Evolutionary conservation across 2,113 vertebrate species (phyloP).

Genomic region (Cryptomyrus ogoouensis): DNA sequence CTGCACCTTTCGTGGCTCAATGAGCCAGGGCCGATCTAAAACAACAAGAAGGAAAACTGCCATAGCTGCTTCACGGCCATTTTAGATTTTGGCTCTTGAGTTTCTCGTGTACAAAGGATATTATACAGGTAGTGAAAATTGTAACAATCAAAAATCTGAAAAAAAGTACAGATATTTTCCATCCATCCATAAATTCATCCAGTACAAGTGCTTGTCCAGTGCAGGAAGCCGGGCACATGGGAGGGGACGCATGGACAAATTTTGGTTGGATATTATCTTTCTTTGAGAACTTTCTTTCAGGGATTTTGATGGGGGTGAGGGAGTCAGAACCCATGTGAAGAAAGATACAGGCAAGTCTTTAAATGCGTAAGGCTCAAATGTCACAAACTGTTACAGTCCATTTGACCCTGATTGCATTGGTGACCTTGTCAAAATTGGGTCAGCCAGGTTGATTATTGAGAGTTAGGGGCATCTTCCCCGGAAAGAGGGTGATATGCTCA

Average conservation of each 20-base stretch:
- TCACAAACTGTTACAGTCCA: not conserved
- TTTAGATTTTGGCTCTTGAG: not conserved
- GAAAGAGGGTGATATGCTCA: not conserved
- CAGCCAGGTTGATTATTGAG: not conserved
- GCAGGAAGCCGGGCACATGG: not conserved
- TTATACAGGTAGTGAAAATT: not conserved
- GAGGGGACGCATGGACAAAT: not conserved
- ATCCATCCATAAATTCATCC: not conserved
- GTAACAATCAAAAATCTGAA: not conserved
- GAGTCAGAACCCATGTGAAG: not conserved
- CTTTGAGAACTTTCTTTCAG: not conserved
- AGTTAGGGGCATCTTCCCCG: not conserved
- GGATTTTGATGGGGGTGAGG: not conserved
- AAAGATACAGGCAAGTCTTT: not conserved
- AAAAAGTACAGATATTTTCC: not conserved
- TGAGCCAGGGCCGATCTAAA: conserved; percentile 93
- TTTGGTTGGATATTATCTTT: not conserved
- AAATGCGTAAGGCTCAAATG: not conserved
- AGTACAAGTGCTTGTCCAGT: not conserved
- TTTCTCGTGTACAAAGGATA: not conserved
- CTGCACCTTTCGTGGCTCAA: conserved; percentile 96
- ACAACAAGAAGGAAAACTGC: not conserved
- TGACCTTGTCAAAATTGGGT: not conserved
- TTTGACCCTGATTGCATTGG: not conserved
- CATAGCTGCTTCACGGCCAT: not conserved